phyloP scores from a whole-genome alignment of 2,113 vertebrate species.

The Petromus typicus region DNA sequence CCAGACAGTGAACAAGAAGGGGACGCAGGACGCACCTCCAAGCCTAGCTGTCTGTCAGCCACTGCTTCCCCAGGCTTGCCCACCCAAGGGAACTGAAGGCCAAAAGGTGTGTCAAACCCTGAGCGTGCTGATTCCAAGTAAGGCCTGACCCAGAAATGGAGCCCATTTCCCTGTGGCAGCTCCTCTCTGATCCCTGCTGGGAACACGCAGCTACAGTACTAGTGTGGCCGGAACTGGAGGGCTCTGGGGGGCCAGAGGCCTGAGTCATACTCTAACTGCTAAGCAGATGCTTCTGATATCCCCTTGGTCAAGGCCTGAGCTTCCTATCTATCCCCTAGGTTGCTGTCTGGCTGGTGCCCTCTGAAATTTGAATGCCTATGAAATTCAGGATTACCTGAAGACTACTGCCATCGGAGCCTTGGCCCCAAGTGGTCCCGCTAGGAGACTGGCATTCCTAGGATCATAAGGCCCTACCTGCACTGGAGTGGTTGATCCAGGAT shows the following conservation, averaged over 20 bases:
- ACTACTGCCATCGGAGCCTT: neutral
- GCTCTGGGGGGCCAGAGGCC: neutral
- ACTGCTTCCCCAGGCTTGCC: neutral
- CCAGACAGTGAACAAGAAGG: neutral
- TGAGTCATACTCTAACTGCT: neutral
- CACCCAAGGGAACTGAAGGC: neutral
- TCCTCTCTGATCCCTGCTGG: neutral
- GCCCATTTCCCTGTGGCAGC: neutral
- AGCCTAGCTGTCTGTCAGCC: neutral
- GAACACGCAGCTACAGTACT: neutral
- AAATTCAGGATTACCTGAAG: neutral
- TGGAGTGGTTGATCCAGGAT: neutral
- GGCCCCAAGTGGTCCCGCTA: neutral
- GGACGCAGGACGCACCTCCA: neutral
- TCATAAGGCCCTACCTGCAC: neutral
- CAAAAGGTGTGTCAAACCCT: constrained; percentile 15
- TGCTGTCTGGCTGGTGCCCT: neutral
- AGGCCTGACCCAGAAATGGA: neutral
- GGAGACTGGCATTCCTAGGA: neutral
- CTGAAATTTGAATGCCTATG: neutral
- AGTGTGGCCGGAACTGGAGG: neutral
- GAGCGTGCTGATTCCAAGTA: constrained; percentile 2
- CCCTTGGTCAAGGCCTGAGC: neutral
- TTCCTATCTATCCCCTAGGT: neutral
- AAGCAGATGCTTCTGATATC: neutral